Percentiles rank a stretch among this genome's conserved stretches.
Evolutionary conservation across 2,113 vertebrate species (phyloP).

Genomic region (Gila orcuttii): DNA sequence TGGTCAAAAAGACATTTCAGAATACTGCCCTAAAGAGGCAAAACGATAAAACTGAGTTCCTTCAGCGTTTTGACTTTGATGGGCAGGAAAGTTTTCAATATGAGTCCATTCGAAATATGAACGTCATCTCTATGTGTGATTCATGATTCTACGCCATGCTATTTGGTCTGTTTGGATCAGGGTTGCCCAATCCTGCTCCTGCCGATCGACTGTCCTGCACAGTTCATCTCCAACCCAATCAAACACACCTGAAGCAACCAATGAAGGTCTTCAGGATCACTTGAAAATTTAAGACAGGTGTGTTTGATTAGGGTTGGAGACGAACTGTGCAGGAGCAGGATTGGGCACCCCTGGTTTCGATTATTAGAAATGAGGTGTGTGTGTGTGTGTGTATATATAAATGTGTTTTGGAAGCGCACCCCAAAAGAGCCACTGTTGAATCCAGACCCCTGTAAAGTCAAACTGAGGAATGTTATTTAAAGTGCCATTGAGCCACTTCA

Average conservation of each 20-base stretch:
- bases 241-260: too few species aligned
- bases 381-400: background rate
- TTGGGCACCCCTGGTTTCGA: background rate
- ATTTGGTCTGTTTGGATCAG: background rate
- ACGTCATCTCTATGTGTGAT: background rate
- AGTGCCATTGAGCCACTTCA: constrained; percentile 40
- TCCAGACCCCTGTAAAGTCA: background rate
- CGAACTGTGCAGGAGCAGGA: too few species aligned
- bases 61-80: background rate
- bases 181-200: too few species aligned
- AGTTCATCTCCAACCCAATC: too few species aligned
- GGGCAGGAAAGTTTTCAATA: background rate
- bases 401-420: background rate
- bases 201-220: too few species aligned
- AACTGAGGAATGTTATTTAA: constrained; percentile 23
- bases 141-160: background rate
- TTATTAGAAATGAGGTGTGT: background rate
- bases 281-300: too few species aligned
- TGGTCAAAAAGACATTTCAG: constrained; percentile 16
- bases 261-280: too few species aligned
- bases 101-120: background rate
- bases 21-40: background rate
- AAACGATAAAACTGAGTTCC: background rate
- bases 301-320: too few species aligned
- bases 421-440: constrained; percentile 9